These are phyloP conservation scores for Remorina albescens DNA, from an alignment of 2,797 vertebrate genomes.

Conservation along the genomic window DNA sequence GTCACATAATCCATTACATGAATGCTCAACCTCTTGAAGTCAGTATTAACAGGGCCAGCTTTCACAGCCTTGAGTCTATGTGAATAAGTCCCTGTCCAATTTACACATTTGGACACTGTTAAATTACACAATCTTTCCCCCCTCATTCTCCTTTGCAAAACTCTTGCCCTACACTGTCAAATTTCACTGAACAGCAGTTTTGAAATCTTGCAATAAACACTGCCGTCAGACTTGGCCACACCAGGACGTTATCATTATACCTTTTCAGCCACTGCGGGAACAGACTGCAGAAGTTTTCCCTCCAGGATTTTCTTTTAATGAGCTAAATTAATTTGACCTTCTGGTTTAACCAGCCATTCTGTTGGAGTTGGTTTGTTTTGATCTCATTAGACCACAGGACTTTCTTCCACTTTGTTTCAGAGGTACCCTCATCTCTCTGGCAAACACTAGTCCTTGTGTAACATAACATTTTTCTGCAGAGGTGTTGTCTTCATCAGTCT, in stretches of 20 bases:
- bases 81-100: neutral
- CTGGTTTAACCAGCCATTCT: neutral
- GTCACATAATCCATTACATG: neutral
- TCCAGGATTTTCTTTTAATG: neutral
- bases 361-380: slow-evolving; percentile 1
- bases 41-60: neutral
- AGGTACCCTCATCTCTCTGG: neutral
- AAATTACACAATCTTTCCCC: too few relatives aligned
- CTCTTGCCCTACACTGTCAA: neutral
- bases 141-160: slow-evolving; percentile 16
- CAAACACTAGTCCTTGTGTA: neutral
- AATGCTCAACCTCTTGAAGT: neutral
- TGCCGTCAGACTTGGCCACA: neutral
- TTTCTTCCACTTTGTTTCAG: neutral
- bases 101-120: neutral
- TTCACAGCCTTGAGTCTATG: neutral
- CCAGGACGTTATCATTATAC: neutral
- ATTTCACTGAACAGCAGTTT: slow-evolving; percentile 15
- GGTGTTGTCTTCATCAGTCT: slow-evolving; percentile 1
- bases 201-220: slow-evolving; percentile 14
- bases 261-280: slow-evolving; percentile 1
- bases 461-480: neutral
- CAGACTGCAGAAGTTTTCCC: slow-evolving; percentile 14
- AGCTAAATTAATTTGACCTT: neutral
- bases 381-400: neutral